Conservation (phyloP, 2,888 invertebrate genomes). For the Punctoribates punctum region DNA sequence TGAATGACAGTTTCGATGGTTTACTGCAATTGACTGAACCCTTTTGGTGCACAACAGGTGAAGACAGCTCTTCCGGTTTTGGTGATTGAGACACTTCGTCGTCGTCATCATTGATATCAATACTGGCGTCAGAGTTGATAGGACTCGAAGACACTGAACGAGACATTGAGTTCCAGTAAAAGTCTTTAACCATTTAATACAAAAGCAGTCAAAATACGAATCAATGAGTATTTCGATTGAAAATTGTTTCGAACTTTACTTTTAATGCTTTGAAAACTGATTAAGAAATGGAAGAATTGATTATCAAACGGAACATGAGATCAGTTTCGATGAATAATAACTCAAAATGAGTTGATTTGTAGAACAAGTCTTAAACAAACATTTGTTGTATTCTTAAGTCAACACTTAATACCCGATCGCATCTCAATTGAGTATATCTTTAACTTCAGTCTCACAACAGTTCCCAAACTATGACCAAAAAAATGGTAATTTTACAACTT, state of each 20-base stretch:
- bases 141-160: conserved; percentile 39
- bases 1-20: conserved; percentile 62
- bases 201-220: neutral
- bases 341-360: neutral
- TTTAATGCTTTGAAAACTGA: neutral
- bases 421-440: conserved; percentile 32
- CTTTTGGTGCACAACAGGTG: conserved; percentile 33
- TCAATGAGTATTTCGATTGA: neutral
- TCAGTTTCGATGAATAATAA: conserved; percentile 13
- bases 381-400: neutral
- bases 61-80: conserved; percentile 1
- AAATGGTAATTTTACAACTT: neutral
- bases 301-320: neutral
- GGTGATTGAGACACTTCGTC: conserved; percentile 36
- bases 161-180: conserved; percentile 36
- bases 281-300: neutral
- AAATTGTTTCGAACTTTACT: neutral
- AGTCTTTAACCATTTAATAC: conserved; percentile 13
- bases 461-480: conserved; percentile 3
- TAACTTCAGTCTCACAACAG: neutral
- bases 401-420: conserved; percentile 12
- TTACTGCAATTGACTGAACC: conserved; percentile 29
- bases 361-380: conserved; percentile 8
- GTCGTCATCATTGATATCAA: conserved; percentile 38
- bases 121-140: conserved; percentile 37